Conservation (phyloP, 2,113 vertebrate species). For the Panurus biarmicus region DNA sequence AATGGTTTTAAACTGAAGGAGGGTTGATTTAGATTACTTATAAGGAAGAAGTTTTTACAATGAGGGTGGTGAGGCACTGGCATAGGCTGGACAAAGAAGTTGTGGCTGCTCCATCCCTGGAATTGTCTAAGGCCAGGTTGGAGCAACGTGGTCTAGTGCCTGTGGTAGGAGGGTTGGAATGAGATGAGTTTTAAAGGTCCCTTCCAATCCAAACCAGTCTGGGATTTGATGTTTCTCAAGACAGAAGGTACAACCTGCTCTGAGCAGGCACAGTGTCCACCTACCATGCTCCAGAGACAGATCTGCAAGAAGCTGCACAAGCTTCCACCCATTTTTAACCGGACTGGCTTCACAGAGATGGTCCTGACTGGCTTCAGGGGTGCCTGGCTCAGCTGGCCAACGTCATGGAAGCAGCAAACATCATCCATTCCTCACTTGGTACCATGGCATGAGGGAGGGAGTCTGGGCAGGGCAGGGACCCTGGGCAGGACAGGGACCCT, state of each 20-base stretch:
- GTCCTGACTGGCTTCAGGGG: accelerated
- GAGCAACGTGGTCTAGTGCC: neutral
- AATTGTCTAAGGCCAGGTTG: neutral
- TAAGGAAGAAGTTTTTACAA: neutral
- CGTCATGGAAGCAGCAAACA: neutral
- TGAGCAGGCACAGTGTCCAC: neutral
- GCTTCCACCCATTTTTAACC: neutral
- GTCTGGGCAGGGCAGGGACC: neutral
- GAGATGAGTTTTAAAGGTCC: neutral
- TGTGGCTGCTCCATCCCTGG: neutral
- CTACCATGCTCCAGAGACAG: neutral
- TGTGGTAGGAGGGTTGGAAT: neutral
- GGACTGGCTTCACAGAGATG: neutral
- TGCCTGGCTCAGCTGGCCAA: accelerated
- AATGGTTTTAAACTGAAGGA: neutral
- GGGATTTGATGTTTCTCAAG: neutral
- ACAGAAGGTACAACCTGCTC: neutral
- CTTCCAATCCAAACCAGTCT: neutral
- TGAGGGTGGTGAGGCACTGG: neutral
- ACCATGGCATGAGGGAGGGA: accelerated
- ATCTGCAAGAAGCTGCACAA: neutral
- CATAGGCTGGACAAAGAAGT: neutral
- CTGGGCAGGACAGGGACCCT: neutral
- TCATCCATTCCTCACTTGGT: neutral
- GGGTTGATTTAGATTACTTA: neutral